Evolutionary conservation across 1,140 invertebrate species (phyloP).

Genomic region (Trachymyrmex cornetzi): DNA sequence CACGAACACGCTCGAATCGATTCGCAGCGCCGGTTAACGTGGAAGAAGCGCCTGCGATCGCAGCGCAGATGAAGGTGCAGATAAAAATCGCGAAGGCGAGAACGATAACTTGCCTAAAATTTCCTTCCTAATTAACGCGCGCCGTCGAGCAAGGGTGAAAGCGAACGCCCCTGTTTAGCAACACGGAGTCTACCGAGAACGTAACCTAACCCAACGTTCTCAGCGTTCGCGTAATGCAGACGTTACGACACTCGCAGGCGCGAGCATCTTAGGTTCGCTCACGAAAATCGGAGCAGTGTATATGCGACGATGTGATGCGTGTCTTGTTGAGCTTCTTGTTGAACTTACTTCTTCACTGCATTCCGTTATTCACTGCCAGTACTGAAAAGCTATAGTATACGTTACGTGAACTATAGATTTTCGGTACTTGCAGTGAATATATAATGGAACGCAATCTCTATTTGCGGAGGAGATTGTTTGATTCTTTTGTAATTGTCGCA

Average conservation of each 20-base stretch:
- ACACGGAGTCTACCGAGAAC: slow-evolving; percentile 4
- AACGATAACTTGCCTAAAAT: not conserved
- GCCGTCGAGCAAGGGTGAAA: slow-evolving; percentile 46
- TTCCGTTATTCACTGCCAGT: no score
- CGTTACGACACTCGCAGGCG: slow-evolving; percentile 15
- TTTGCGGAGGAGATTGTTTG: not conserved
- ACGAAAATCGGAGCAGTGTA: slow-evolving; percentile 3
- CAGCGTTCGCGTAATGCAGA: not conserved
- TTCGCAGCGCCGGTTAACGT: slow-evolving; percentile 1
- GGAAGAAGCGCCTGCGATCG: not conserved
- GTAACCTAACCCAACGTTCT: slow-evolving; percentile 45
- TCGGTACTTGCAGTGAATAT: no score
- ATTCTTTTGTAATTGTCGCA: not conserved
- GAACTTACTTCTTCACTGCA: no score
- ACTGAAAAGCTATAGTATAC: no score
- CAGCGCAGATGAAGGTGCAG: not conserved
- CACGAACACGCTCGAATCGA: slow-evolving; percentile 2
- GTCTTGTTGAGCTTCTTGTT: not conserved
- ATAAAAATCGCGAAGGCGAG: not conserved
- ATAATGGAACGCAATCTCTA: no score
- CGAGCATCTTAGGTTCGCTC: slow-evolving; percentile 26
- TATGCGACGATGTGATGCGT: not conserved
- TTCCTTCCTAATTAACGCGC: slow-evolving; percentile 17
- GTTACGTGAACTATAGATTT: no score
- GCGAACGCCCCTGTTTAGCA: not conserved